Evolutionary conservation across 2,797 vertebrate species (phyloP).

Genomic region (Nyctalus aviator): DNA sequence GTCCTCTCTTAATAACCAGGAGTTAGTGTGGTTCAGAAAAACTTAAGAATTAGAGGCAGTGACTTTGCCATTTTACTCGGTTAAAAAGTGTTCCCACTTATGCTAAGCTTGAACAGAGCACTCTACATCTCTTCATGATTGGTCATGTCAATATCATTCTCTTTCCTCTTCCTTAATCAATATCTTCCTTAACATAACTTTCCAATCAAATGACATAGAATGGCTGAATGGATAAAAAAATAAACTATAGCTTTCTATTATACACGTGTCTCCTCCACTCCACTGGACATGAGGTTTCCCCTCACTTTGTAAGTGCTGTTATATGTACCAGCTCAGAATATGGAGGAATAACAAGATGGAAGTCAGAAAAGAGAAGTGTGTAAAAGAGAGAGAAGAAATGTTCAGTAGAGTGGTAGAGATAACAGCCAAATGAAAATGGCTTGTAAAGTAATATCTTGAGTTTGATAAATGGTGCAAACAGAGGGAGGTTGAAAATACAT

Average conservation of each 20-base stretch:
- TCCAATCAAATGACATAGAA: neutral
- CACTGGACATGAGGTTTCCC: neutral
- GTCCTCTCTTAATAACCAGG: constrained; percentile 3
- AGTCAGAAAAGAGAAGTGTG: neutral
- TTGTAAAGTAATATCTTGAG: neutral
- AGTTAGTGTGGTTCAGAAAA: constrained; percentile 8
- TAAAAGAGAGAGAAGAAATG: constrained; percentile 2
- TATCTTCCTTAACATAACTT: neutral
- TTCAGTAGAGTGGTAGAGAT: neutral
- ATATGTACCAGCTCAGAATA: neutral
- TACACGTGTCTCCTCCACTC: neutral
- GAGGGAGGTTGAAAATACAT: constrained; percentile 13
- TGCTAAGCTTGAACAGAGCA: neutral
- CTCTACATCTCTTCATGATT: neutral
- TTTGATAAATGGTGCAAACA: neutral
- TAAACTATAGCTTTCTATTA: neutral
- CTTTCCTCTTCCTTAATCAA: constrained; percentile 4
- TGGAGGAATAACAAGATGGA: neutral
- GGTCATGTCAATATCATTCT: neutral
- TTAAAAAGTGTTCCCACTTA: constrained; percentile 20
- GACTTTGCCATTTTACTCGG: neutral
- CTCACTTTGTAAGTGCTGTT: neutral
- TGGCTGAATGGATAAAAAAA: neutral
- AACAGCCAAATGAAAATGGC: neutral
- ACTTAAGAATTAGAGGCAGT: neutral